Base-by-base conservation (phyloP, 2,888 invertebrate genomes). In the Chrysolina haemoptera region DNA sequence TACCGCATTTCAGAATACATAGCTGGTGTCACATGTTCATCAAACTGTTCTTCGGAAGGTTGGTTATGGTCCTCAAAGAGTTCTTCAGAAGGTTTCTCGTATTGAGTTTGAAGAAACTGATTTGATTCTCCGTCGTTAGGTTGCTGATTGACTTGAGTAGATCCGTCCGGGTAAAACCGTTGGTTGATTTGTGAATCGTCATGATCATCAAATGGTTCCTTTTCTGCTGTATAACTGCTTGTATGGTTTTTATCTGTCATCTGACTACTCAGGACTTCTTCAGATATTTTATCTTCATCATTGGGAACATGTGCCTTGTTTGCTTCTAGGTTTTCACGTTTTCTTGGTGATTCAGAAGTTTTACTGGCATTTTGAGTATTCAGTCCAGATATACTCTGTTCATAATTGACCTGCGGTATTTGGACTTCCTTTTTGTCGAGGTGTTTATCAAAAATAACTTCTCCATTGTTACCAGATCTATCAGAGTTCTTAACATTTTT, bases 1-100 rank as follows among this genome's bases (percentile, higher is more conserved):
- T 35, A n/a, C 9, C 11, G 8, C 11, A 14, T 59, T 5, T 35
- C 59, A 27, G 59, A 11, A 2, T 59, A 16, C 27, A n/a, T 35
- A n/a, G n/a, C 2, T 1, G 59, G 9, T 59, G 27, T 14, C 6
- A 8, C n/a, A 22, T 79, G 70, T 74, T 78, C 78, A 75, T 72
- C 70, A 68, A 70, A 63, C 70, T 71, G 62, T 20, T 62, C 62
- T 11, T 76, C 65, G 20, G 73, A 35, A 14, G 16, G 27, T 35
- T 27, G n/a, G 5, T n/a, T n/a, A 35, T 35, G 74, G 48, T 82
- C 71, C 1, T 68, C 77, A 70, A 35, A n/a, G 27, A 12, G 18
- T 18, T 53, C 18, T 53, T 12, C 20, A 53, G 20, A 20, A 20
- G 16, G 11, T 18, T 50, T 16, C 2, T 50, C 20, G 20, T 16